These are phyloP conservation scores for Danionella cerebrum DNA, from an alignment of 2,113 vertebrate genomes.

Conservation along the genomic window DNA sequence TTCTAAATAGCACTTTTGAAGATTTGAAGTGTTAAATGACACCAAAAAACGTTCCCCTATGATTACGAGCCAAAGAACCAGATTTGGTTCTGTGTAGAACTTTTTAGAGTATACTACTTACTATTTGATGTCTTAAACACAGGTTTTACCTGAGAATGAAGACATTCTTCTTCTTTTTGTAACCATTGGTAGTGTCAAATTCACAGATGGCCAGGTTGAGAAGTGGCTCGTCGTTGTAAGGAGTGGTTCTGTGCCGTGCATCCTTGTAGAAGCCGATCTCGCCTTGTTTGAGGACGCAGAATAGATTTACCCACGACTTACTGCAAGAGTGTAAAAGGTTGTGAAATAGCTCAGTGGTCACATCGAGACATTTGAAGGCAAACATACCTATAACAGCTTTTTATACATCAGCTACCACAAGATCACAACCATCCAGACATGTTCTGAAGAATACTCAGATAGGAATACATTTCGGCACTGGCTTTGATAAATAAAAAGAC, in stretches of 20 bases:
- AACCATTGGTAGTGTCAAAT: conserved; percentile 79
- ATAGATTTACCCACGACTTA: conserved; percentile 86
- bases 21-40: too few relatives aligned
- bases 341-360: too few relatives aligned
- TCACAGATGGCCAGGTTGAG: conserved; percentile 70
- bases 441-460: too few relatives aligned
- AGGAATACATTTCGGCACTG: too few relatives aligned
- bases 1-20: too few relatives aligned
- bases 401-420: neutral
- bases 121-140: neutral
- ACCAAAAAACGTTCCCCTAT: too few relatives aligned
- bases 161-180: conserved; percentile 89
- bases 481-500: too few relatives aligned
- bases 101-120: neutral
- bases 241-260: conserved; percentile 63
- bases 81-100: neutral
- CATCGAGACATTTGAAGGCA: neutral
- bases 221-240: conserved; percentile 79
- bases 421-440: too few relatives aligned
- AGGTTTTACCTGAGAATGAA: conserved; percentile 77
- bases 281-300: conserved; percentile 77
- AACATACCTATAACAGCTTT: neutral
- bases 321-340: conserved; percentile 28
- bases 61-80: too few relatives aligned
- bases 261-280: conserved; percentile 84